These are phyloP conservation scores for Serranus cabrilla DNA, from an alignment of 2,797 vertebrate species.

Conservation along the genomic window DNA sequence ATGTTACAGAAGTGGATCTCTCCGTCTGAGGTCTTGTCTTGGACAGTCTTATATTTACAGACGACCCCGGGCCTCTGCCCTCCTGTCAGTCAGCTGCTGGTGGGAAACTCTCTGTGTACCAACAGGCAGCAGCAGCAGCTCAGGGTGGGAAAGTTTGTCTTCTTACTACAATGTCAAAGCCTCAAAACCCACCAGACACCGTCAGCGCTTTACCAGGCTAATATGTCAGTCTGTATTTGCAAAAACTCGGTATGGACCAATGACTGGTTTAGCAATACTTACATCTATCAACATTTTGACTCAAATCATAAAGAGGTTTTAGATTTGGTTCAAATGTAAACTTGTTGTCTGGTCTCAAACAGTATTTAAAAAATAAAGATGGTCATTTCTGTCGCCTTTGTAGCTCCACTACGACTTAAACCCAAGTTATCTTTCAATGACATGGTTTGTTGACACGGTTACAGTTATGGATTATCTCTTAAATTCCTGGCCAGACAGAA, in stretches of 20 bases:
- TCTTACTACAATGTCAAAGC: neutral
- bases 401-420: neutral
- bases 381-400: no score
- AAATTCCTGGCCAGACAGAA: neutral
- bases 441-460: neutral
- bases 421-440: neutral
- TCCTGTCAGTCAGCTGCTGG: constrained; percentile 32
- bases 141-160: constrained; percentile 25
- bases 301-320: no score
- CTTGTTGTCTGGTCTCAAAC: no score
- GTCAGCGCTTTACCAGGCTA: neutral
- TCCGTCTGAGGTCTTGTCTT: neutral
- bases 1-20: constrained; percentile 11
- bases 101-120: constrained; percentile 24
- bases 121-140: constrained; percentile 19
- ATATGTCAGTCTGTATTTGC: neutral
- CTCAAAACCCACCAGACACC: neutral
- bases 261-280: neutral
- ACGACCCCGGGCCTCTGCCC: constrained; percentile 18
- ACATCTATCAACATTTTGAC: neutral
- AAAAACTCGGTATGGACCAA: neutral
- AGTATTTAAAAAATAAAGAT: no score
- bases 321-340: no score
- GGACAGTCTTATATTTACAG: constrained; percentile 34
- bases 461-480: neutral